phyloP scores from a whole-genome alignment of 2,113 vertebrate genomes.

The Narcine bancroftii region DNA sequence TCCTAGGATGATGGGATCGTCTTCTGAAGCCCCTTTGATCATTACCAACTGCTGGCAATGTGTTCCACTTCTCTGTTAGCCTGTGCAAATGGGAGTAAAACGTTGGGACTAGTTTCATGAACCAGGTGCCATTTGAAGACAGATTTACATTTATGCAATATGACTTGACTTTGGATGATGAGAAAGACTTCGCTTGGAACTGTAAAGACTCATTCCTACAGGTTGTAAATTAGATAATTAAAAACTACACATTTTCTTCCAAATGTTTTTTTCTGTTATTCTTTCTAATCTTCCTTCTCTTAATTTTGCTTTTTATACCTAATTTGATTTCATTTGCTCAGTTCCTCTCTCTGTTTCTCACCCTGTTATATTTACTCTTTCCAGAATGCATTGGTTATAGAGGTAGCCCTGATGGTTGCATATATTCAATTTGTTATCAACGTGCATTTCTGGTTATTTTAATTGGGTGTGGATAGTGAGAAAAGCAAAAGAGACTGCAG shows the following conservation, averaged over 20 bases:
- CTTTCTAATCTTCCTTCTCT: neutral
- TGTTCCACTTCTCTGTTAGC: neutral
- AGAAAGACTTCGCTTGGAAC: neutral
- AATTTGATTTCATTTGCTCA: neutral
- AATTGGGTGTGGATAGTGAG: neutral
- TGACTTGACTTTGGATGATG: neutral
- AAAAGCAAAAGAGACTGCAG: too few relatives aligned
- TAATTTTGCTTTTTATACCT: neutral
- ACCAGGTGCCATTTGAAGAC: neutral
- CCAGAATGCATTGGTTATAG: neutral
- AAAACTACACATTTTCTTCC: neutral
- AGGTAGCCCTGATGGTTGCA: too few relatives aligned
- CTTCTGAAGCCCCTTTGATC: too few relatives aligned
- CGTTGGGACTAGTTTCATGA: neutral
- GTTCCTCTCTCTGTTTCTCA: neutral
- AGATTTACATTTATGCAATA: neutral
- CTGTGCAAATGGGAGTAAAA: neutral
- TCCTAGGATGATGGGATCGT: too few relatives aligned
- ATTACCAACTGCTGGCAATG: too few relatives aligned
- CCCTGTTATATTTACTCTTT: neutral
- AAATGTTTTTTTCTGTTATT: neutral
- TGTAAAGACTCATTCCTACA: neutral
- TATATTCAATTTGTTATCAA: too few relatives aligned
- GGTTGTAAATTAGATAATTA: neutral
- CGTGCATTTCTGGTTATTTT: neutral